Evolutionary conservation across 2,888 invertebrate species (phyloP), one percentile per base, ranked within the genome.

Genomic region (Netelia melanura): DNA sequence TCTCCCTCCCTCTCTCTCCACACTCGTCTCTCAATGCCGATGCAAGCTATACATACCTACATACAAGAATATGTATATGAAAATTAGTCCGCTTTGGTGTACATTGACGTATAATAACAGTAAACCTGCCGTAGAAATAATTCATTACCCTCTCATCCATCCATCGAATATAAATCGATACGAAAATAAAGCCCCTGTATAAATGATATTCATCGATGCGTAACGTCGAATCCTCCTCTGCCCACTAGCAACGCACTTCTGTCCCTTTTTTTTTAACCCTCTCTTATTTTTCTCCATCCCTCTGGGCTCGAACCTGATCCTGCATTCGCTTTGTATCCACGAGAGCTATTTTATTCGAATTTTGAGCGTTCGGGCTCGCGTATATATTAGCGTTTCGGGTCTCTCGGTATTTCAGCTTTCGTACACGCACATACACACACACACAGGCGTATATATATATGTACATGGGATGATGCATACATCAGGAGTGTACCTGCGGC

Each of bases 91-190:
- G 52, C 61, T 58, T 52, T 48, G 6, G 21, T 78, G 21, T 17
- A 62, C 79, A 30, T 71, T 52, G 11, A n/a, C 2, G 30, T 25
- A 68, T 38, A 54, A 17, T 5, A 11, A 67, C 21, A 52, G 17
- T 61, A 61, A 61, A 68, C 68, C 64, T 74, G 79, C 75, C 76
- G 72, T 67, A 30, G 64, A 76, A 80, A 77, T 81, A 84, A 80
- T 84, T 84, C 71, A 84, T 81, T 71, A 65, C 65, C 54, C 62
- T 65, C 76, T 72, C 80, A 76, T 76, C 30, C 71, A 76, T 84
- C 62, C 30, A 80, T 75, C 38, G 62, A 68, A 54, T 54, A 52
- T 64, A 65, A 54, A 64, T 64, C 75, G 67, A 68, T 21, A 67
- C 68, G 68, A 75, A 52, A n/a, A 56, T 67, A 70, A 56, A 76